Conservation (phyloP, 2,797 vertebrate species). For the Sebastes kiyomatsui region DNA sequence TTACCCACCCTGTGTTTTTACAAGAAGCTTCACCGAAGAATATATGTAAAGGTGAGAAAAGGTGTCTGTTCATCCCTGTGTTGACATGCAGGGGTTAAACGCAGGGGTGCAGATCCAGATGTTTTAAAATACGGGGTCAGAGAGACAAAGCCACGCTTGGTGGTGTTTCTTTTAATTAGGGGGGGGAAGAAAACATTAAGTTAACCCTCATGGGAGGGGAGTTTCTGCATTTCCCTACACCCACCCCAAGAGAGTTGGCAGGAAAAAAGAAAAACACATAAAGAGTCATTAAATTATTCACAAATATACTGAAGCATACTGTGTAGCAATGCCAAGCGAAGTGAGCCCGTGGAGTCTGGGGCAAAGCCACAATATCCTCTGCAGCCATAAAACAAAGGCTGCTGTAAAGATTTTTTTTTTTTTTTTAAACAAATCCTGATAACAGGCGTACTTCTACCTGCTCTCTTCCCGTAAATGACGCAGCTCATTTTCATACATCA, state of each 20-base stretch:
- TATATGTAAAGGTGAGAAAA: constrained; percentile 34
- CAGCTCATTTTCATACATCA: constrained; percentile 65
- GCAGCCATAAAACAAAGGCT: constrained; percentile 55
- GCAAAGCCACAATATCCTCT: constrained; percentile 40
- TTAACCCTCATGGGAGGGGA: constrained; percentile 68
- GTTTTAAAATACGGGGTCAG: constrained; percentile 46
- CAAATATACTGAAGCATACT: constrained; percentile 69
- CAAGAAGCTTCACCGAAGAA: constrained; percentile 15
- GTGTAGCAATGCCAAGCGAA: constrained; percentile 56
- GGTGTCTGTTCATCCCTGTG: constrained; percentile 18
- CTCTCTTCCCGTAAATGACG: constrained; percentile 41
- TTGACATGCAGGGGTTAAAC: constrained; percentile 42
- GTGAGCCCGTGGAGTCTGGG: constrained; percentile 55
- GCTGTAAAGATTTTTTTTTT: constrained; percentile 5
- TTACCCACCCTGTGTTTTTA: constrained; percentile 38
- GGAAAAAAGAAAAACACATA: constrained; percentile 63
- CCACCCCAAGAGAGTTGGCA: constrained; percentile 67
- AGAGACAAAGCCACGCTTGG: constrained; percentile 58
- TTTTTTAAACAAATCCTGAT: background rate
- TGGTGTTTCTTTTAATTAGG: constrained; percentile 77
- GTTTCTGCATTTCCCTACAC: constrained; percentile 68
- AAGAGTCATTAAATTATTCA: constrained; percentile 79
- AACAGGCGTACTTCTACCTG: constrained; percentile 28
- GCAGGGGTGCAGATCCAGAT: constrained; percentile 13
- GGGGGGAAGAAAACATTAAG: constrained; percentile 60